These are phyloP conservation scores for Aurelia coerulea DNA, from an alignment of 30 jellyfish, hydroid and myxozoan species.

Conservation along the genomic window DNA sequence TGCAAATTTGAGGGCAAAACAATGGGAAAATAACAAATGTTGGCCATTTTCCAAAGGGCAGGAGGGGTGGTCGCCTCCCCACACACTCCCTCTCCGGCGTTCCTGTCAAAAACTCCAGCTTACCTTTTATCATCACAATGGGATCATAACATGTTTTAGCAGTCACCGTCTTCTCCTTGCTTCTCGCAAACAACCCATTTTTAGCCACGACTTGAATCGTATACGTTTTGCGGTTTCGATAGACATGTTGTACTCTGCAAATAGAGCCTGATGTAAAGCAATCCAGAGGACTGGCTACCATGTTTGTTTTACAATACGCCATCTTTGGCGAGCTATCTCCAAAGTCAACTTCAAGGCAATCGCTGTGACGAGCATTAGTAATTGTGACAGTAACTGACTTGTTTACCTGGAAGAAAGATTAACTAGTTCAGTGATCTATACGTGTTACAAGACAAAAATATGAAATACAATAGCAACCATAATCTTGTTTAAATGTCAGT, in stretches of 20 bases:
- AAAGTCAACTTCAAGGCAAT: constrained; percentile 50
- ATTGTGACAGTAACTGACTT: constrained; percentile 3
- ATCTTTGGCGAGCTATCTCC: constrained; percentile 47
- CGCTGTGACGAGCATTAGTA: constrained; percentile 49
- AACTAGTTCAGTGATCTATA: no score
- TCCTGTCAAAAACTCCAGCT: neutral
- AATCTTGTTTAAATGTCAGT: no score
- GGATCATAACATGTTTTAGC: constrained; percentile 53
- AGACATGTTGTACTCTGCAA: constrained; percentile 30
- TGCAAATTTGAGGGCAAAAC: no score
- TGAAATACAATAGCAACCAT: no score
- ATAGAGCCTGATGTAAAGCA: constrained; percentile 46
- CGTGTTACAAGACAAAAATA: no score
- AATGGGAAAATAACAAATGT: no score
- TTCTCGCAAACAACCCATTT: constrained; percentile 36
- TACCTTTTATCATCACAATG: constrained; percentile 11
- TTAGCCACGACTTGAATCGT: constrained; percentile 19
- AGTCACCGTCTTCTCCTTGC: neutral
- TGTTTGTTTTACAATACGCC: constrained; percentile 17
- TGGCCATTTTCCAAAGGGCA: no score
- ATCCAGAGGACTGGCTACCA: constrained; percentile 1
- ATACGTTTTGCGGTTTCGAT: constrained; percentile 17
- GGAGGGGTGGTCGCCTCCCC: no score
- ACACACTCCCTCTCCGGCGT: no score
- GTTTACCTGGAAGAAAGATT: constrained; percentile 14